Base-by-base conservation (phyloP, 2,888 invertebrate genomes). In the Napeogenes sylphis region DNA sequence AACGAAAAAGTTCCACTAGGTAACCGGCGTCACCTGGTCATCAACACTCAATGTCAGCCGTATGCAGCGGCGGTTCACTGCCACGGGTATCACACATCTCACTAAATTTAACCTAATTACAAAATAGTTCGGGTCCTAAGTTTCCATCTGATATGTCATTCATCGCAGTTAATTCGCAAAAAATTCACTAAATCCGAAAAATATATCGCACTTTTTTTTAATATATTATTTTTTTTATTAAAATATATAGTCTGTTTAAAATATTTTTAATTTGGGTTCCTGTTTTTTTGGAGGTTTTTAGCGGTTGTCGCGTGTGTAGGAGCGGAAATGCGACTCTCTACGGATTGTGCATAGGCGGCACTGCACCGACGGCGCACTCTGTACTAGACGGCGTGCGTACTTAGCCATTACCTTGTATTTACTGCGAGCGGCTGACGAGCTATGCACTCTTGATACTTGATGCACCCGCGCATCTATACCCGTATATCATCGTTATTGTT, bases 401-500 rank as follows among this genome's bases (percentile, higher is more conserved):
- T 90, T 90, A 89, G 84, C 90, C 90, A 90, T 90, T 90, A 90
- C 90, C 90, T 90, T 89, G 90, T 90, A 89, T 90, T 90, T 89
- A 90, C 90, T 89, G 89, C 85, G 87, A 84, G 78, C 83, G 80
- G 73, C 68, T 75, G 67, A 64, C 58, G 73, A 74, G 73, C 73
- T 69, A 64, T 61, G 62, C 73, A 67, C 42, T 79, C 84, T 89
- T 90, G 89, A 80, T 86, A 82, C 87, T 85, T 72, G 73, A 60
- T 60, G 64, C 70, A 65, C 57, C 62, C 67, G 66, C 68, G 10
- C 4, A 12, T 0, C 38, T 55, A 14, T n/a, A 35, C 4, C 10
- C 3, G 4, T 12, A 10, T 10, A 42, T 10, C 10, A 42, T 21
- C 21, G 21, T 1, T 21, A 21, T 21, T 35, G 35, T 42, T 42